Evolutionary conservation across 1,140 invertebrate genomes (phyloP).

Genomic region (Megathymus violae): DNA sequence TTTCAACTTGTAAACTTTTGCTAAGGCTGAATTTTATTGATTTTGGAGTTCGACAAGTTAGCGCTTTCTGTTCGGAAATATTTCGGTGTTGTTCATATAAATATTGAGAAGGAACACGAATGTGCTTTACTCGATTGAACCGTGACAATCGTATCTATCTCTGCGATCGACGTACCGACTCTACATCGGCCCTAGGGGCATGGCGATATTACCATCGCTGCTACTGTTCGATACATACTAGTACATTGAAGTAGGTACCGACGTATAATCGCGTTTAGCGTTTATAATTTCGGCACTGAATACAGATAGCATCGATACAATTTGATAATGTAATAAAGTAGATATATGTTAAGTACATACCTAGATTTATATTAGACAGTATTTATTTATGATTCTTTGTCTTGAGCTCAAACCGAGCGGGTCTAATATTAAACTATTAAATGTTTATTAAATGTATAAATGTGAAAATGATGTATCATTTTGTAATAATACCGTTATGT

Average conservation of each 20-base stretch:
- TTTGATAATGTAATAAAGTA: no score
- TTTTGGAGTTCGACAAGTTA: conserved; percentile 13
- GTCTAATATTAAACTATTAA: no score
- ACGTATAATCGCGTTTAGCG: conserved; percentile 36
- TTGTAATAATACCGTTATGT: no score
- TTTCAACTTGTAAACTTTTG: conserved; percentile 10
- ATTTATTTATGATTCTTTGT: no score
- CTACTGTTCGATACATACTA: conserved; percentile 47
- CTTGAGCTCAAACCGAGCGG: no score
- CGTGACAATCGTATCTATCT: conserved; percentile 56
- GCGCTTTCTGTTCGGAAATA: conserved; percentile 16
- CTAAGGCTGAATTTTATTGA: conserved; percentile 19
- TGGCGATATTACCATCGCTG: conserved; percentile 37
- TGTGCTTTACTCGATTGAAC: conserved; percentile 53
- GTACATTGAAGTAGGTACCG: no score
- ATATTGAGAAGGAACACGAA: conserved; percentile 36
- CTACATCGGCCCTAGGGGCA: conserved; percentile 39
- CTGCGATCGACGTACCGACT: conserved; percentile 39
- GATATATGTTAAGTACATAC: no score
- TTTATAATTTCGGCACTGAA: conserved; percentile 40
- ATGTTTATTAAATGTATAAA: no score
- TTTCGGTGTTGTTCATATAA: conserved; percentile 25
- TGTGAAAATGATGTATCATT: no score
- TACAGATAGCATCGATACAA: no score
- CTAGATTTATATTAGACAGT: no score